phyloP scores from a whole-genome alignment of 2,113 vertebrate genomes.

The Catharus fuscescens region DNA sequence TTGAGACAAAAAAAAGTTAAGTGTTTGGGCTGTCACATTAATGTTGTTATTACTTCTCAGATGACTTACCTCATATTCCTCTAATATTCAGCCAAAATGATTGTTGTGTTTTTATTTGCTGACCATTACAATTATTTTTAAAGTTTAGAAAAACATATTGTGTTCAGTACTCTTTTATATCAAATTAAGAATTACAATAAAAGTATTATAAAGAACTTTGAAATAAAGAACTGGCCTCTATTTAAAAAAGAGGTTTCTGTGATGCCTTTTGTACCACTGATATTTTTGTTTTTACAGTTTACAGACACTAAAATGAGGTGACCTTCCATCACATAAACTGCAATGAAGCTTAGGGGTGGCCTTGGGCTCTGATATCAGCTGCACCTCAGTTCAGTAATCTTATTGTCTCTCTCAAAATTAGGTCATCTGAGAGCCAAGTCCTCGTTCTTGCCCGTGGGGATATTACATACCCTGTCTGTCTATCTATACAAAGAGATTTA shows the following conservation, averaged over 20 bases:
- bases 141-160: neutral
- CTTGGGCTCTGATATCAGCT: conserved; percentile 54
- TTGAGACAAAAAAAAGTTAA: neutral
- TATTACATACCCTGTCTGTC: neutral
- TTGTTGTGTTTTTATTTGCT: neutral
- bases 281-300: conserved; percentile 14
- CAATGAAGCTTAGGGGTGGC: conserved; percentile 17
- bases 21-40: neutral
- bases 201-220: neutral
- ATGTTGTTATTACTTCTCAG: neutral
- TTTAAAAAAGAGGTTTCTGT: neutral
- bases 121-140: neutral
- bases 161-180: neutral
- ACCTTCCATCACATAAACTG: conserved; percentile 38
- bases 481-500: neutral
- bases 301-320: conserved; percentile 25
- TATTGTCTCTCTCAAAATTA: conserved; percentile 54
- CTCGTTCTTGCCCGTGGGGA: neutral
- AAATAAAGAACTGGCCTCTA: neutral
- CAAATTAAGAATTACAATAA: neutral
- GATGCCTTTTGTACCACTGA: neutral
- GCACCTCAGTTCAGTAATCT: conserved; percentile 53
- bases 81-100: neutral
- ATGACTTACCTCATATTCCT: neutral
- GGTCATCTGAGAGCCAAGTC: conserved; percentile 51